These are phyloP conservation scores for Phacellophora camtschatica DNA, from an alignment of 30 jellyfish, hydroid and myxozoan species.

Conservation along the genomic window DNA sequence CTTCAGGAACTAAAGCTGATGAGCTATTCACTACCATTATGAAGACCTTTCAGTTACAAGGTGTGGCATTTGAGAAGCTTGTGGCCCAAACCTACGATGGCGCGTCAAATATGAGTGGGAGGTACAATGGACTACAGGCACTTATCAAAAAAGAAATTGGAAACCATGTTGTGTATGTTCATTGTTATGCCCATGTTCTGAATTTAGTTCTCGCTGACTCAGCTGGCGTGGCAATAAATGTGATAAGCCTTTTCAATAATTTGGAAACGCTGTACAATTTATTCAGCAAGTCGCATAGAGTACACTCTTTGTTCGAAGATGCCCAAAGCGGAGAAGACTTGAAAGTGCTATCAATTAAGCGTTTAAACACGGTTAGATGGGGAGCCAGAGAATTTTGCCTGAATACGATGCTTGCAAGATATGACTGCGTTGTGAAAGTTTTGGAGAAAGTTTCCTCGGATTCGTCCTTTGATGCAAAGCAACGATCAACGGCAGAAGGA, in stretches of 20 bases:
- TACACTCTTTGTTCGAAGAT: conserved; percentile 25
- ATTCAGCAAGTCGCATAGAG: conserved; percentile 44
- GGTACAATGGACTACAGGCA: conserved; percentile 61
- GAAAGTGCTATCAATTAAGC: conserved; percentile 39
- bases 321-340: conserved; percentile 26
- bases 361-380: conserved; percentile 39
- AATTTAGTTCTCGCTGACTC: conserved; percentile 40
- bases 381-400: conserved; percentile 39
- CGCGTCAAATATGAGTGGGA: conserved; percentile 58
- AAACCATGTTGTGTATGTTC: conserved; percentile 37
- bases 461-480: conserved; percentile 29
- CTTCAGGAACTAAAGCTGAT: conserved; percentile 50
- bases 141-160: conserved; percentile 20
- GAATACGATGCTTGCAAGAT: conserved; percentile 10
- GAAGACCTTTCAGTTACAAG: conserved; percentile 36
- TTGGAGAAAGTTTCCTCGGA: conserved; percentile 31
- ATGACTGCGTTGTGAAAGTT: conserved; percentile 16
- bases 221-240: conserved; percentile 60
- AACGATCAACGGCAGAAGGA: conserved; percentile 58
- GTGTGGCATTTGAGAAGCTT: conserved; percentile 49
- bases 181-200: conserved; percentile 54
- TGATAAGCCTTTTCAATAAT: conserved; percentile 22
- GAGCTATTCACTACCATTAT: conserved; percentile 25
- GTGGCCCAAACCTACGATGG: conserved; percentile 50
- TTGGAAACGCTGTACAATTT: conserved; percentile 12